phyloP scores from a whole-genome alignment of 2,797 vertebrate species.

The Sparus aurata region DNA sequence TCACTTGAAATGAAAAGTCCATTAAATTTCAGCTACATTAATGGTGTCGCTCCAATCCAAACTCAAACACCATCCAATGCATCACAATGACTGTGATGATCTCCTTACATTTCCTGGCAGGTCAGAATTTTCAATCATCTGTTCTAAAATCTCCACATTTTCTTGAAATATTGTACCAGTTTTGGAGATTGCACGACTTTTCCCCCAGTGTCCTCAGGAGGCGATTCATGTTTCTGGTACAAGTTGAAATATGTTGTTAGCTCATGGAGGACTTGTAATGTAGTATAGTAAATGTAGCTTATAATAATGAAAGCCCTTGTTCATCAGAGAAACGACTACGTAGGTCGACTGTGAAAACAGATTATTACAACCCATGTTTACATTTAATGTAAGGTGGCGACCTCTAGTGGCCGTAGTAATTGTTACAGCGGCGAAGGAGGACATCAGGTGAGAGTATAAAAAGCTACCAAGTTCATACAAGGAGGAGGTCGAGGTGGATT shows the following conservation, averaged over 20 bases:
- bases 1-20: background rate
- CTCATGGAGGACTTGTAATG: background rate
- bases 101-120: background rate
- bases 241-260: background rate
- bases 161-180: background rate
- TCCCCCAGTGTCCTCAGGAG: background rate
- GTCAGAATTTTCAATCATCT: background rate
- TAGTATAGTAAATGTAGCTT: background rate
- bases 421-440: no score
- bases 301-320: background rate
- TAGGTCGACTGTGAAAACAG: no score
- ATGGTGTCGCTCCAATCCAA: background rate
- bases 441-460: no score
- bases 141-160: background rate
- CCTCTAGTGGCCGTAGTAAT: no score
- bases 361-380: no score
- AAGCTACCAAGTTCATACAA: no score
- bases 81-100: background rate
- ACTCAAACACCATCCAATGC: background rate
- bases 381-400: no score
- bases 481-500: no score
- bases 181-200: background rate
- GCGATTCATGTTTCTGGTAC: background rate
- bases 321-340: no score
- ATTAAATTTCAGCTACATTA: background rate